Base-by-base conservation (phyloP, 2,113 vertebrate species). In the Heloderma charlesbogerti region DNA sequence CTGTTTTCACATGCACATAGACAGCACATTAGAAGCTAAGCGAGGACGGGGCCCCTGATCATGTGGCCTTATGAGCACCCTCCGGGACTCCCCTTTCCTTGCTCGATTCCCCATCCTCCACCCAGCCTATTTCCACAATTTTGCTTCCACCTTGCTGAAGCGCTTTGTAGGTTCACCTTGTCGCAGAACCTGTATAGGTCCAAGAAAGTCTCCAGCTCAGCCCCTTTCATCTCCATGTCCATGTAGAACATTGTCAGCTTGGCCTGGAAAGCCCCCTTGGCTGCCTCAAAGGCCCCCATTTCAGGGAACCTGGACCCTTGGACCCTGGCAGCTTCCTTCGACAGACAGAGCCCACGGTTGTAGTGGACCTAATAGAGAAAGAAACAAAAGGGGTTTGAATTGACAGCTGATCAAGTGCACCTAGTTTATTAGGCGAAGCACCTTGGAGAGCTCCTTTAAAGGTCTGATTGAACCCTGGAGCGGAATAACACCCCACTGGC, bases 161-260 rank as follows among this genome's bases (percentile, higher is more conserved):
- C 2, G 18, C 22, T 25, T 48, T 15, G 43, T 25, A 15, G 0
- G 12, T 37, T 88, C 78, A 99, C 99, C 98, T 99, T 97, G 89
- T 97, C 95, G 97, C 97, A 98, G 96, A 99, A 99, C 57, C 1
- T 54, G 85, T 96, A 51, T 0, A 99, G 96, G 29, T 97, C 95
- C 15, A 94, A 93, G 83, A 97, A 96, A 0, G 97, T 96, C 16
- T 98, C 97, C 94, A 95, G 95, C 91, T 99, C 98, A 0, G 96
- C 97, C 93, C 95, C 97, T 22, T 95, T 97, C 89, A 96, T 97
- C 91, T 99, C 98, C 4, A 96, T 97, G 0, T 97, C 97, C 96
- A 97, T 94, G 95, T 97, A 97, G 94, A 99, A 99, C 88, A 96
- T 97, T 25, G 96, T 96, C 93, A 99, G 94, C 89, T 97, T 98